Evolutionary conservation across 2,888 invertebrate genomes (phyloP).

Genomic region (Hemaris fuciformis): DNA sequence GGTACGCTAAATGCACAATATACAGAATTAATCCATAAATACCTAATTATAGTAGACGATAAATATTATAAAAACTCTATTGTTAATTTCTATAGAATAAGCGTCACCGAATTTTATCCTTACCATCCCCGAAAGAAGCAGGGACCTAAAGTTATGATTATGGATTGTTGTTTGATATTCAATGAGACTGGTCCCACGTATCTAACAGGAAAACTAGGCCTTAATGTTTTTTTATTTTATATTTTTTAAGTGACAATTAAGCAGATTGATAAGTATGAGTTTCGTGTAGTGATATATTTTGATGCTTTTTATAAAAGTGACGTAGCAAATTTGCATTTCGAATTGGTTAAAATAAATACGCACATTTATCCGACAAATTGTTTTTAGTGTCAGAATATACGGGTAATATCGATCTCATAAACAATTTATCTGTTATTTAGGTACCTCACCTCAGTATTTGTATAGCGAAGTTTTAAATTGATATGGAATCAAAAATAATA

Average conservation of each 20-base stretch:
- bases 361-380: no score
- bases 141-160: slow-evolving; percentile 70
- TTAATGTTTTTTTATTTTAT: slow-evolving; percentile 37
- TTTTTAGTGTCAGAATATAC: no score
- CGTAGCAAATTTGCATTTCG: neutral
- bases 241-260: neutral
- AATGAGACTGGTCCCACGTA: slow-evolving; percentile 76
- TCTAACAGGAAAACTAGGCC: slow-evolving; percentile 68
- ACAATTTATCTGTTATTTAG: no score
- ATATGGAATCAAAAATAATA: no score
- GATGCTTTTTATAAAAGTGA: neutral
- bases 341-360: no score
- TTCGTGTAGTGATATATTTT: neutral
- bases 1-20: slow-evolving; percentile 72
- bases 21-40: slow-evolving; percentile 61
- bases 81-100: slow-evolving; percentile 71
- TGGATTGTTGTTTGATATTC: slow-evolving; percentile 72
- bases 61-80: slow-evolving; percentile 63
- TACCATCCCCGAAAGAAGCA: slow-evolving; percentile 63
- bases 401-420: no score
- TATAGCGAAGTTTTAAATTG: no score
- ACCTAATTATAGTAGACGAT: slow-evolving; percentile 59
- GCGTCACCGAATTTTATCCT: slow-evolving; percentile 72
- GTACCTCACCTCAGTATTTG: no score
- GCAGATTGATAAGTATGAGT: neutral